These are phyloP conservation scores for Panonychus citri DNA, from an alignment of 1,140 invertebrate genomes.

Conservation along the genomic window DNA sequence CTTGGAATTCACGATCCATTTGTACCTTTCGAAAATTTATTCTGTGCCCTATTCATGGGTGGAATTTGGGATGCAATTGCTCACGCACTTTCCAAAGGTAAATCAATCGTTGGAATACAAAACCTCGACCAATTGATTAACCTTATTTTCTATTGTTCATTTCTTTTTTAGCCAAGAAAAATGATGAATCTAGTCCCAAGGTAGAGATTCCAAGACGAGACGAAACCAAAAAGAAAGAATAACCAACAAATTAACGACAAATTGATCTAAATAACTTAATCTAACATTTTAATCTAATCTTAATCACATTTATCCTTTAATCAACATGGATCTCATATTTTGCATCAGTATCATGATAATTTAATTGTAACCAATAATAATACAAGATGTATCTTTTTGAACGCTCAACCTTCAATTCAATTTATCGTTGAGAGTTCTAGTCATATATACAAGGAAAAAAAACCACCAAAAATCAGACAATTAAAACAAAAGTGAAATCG, in stretches of 20 bases:
- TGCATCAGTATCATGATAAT: no score
- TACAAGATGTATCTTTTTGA: no score
- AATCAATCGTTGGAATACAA: neutral
- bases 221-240: constrained; percentile 1
- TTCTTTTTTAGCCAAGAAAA: neutral
- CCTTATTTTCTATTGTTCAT: neutral
- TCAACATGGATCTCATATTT: no score
- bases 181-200: neutral
- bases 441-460: no score
- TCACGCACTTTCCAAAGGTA: constrained; percentile 18
- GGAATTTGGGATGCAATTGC: constrained; percentile 75
- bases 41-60: constrained; percentile 87
- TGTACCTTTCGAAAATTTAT: constrained; percentile 90
- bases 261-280: neutral
- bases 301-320: no score
- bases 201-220: constrained; percentile 1
- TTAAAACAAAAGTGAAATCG: no score
- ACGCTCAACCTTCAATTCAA: no score
- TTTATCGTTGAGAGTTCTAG: no score
- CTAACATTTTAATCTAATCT: no score
- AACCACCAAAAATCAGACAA: no score
- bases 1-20: constrained; percentile 96
- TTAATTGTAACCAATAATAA: no score
- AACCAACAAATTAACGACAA: no score
- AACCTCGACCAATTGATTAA: neutral